A percentile compares a stretch with the other conserved stretches of the same genome.
These are phyloP conservation scores for Chironomus striatipennis DNA, from an alignment of 1,140 invertebrate species.

Conservation along the genomic window DNA sequence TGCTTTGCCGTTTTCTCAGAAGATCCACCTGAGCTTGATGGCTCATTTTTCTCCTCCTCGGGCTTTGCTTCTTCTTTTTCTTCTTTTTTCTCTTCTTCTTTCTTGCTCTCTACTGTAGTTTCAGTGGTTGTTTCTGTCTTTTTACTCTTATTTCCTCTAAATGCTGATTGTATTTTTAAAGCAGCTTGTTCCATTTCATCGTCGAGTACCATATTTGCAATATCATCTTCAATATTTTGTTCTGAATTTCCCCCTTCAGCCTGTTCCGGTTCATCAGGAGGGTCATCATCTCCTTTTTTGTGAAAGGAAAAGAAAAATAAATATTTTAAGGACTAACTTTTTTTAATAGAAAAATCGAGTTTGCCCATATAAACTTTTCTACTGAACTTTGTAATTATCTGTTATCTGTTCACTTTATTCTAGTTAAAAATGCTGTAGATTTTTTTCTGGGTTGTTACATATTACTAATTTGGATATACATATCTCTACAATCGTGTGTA, in stretches of 20 bases:
- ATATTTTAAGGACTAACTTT: neutral
- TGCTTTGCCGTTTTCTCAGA: constrained; percentile 3
- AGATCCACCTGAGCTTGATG: neutral
- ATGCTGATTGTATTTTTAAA: constrained; percentile 87
- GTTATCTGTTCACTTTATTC: no score
- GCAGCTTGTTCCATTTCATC: constrained; percentile 49
- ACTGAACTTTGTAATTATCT: no score
- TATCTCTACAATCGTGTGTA: no score
- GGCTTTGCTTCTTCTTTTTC: neutral
- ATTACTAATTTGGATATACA: no score
- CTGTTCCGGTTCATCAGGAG: neutral
- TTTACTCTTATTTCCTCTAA: constrained; percentile 81
- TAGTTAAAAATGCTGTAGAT: no score
- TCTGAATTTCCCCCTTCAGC: neutral
- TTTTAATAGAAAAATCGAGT: no score
- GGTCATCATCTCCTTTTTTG: neutral
- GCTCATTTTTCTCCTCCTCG: neutral
- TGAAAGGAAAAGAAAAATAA: neutral
- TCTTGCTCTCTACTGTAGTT: neutral
- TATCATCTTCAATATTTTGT: neutral
- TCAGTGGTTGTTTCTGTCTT: constrained; percentile 46
- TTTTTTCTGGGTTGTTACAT: no score
- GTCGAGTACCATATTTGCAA: neutral
- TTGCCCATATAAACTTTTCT: no score
- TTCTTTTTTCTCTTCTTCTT: neutral